Percentiles rank a stretch among this genome's conserved stretches.
Conservation (phyloP, 2,113 vertebrate species). For the Mormyrus iriodes region DNA sequence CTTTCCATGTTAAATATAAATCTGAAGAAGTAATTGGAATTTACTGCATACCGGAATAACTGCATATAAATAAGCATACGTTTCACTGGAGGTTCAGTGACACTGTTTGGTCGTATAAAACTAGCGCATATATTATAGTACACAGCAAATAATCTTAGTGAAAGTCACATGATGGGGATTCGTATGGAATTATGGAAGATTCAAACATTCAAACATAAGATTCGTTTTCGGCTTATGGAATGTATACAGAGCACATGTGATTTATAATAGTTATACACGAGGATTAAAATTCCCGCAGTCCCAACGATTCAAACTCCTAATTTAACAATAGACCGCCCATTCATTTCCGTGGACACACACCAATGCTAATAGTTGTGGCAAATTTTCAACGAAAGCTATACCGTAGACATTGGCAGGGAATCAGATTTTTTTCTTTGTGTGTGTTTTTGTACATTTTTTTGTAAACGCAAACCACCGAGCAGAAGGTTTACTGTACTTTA, state of each 20-base stretch:
- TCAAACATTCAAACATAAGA: no score
- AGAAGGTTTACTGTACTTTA: constrained; percentile 53
- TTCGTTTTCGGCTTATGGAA: constrained; percentile 63
- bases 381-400: constrained; percentile 19
- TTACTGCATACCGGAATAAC: constrained; percentile 83
- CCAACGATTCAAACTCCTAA: constrained; percentile 49
- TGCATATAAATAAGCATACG: constrained; percentile 73
- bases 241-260: constrained; percentile 58
- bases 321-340: constrained; percentile 32
- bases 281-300: constrained; percentile 39
- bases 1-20: constrained; percentile 71
- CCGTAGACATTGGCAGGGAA: constrained; percentile 54
- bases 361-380: constrained; percentile 10
- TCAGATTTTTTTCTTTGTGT: constrained; percentile 47
- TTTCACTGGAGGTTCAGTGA: constrained; percentile 59
- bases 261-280: constrained; percentile 57
- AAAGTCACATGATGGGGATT: constrained; percentile 50
- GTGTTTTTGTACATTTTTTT: constrained; percentile 49
- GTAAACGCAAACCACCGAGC: constrained; percentile 52
- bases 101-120: constrained; percentile 59
- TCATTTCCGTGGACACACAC: constrained; percentile 14
- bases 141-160: constrained; percentile 56
- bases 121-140: constrained; percentile 60
- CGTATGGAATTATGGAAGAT: constrained; percentile 55
- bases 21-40: constrained; percentile 84